Evolutionary conservation across 2,113 vertebrate genomes (phyloP), one percentile per base, ranked within the genome.

Genomic region (Zapus hudsonius): DNA sequence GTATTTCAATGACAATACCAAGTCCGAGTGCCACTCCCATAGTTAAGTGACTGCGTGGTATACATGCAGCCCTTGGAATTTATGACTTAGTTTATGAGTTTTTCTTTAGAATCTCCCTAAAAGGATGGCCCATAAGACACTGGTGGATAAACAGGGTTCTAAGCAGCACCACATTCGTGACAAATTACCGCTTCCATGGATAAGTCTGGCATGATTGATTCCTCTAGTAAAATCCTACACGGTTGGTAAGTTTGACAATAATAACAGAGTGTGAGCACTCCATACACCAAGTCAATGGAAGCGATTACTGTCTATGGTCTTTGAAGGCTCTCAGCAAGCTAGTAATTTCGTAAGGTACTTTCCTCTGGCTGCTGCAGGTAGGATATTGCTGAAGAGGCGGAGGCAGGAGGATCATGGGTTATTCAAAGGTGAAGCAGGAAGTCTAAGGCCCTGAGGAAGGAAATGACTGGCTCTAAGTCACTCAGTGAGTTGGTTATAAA

Each of bases 31-130:
- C 19, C 76, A 72, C 44, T 75, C 64, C 87, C 82, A 88, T 33
- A 90, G 82, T 61, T 75, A 47, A 87, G 84, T 16, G 72, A 92
- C 72, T 76, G 75, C 63, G 90, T 59, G 44, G 75, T 29, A 81
- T 61, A 66, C 73, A 92, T 29, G 94, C 92, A 86, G 47, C 64
- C 66, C 75, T 52, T 84, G 93, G 81, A 93, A 96, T 94, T 94
- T 92, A 95, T 85, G 87, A 93, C 70, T 84, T 94, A 57, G 85
- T 94, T 93, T 94, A 90, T 84, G 64, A 92, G 91, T 57, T 87
- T 64, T 93, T 75, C 44, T 23, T 89, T 86, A 87, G 64, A 92
- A 47, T 44, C 64, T 92, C 82, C 85, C 59, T 73, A 85, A 72
- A 93, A 94, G n/a, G n/a, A 78, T 88, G 81, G 52, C 47, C 52